Evolutionary conservation across 2,113 vertebrate genomes (phyloP), one percentile per base, ranked within the genome.

Genomic region (Panurus biarmicus): DNA sequence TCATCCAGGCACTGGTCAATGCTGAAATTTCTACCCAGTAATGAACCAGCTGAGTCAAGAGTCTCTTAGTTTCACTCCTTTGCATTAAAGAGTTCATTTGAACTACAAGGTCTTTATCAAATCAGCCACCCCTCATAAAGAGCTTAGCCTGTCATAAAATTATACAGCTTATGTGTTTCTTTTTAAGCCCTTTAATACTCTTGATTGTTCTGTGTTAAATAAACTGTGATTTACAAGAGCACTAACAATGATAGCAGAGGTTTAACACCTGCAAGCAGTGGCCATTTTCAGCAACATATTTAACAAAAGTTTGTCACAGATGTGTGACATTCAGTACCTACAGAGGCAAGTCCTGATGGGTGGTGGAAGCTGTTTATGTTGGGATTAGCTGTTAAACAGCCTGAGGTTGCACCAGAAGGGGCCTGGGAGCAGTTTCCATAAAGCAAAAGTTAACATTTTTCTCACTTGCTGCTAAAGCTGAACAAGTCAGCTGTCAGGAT

Each of bases 101-200:
- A 93, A 57, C 89, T 48, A 73, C 79, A 22, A 89, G 42, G 73
- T 60, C 85, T 84, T 93, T 95, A 95, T 95, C 93, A 95, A 87
- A 83, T 73, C 74, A 94, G 76, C 94, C 86, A 95, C 57, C 20
- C 74, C 85, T 90, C 94, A 94, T 96, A 96, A 96, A 96, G 65
- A 36, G 96, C 89, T 84, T 94, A 93, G 61, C 75, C 40, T 31
- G 91, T 70, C 87, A 90, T 96, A 87, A 94, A 94, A 86, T 48
- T 58, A 80, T 88, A 81, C 83, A 56, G 87, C 71, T 97, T 92
- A 90, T 96, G 71, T 94, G 93, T 97, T 96, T 95, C 96, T 97
- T 98, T 97, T 96, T 97, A 98, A 97, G 96, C 96, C 96, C 80
- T 94, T 50, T 96, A 95, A 96, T 93, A 87, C 90, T 62, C 96